A percentile compares a stretch with the other conserved stretches of the same genome.
Conservation (phyloP, 2,113 vertebrate genomes). For the Campylomormyrus numenius region DNA sequence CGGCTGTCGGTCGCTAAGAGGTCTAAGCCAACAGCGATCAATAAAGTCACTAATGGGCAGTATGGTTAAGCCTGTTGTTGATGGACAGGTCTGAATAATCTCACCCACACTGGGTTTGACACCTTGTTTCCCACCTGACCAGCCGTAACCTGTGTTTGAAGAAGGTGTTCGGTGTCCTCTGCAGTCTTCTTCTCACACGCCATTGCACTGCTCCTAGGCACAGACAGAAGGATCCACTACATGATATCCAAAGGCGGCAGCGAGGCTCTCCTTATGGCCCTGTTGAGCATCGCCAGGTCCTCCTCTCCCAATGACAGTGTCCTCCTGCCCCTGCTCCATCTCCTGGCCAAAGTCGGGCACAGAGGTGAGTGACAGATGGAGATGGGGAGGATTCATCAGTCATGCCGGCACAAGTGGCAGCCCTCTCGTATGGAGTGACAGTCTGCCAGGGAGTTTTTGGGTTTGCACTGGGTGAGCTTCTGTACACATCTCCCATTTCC, state of each 20-base stretch:
- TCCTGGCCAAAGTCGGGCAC: slow-evolving; percentile 80
- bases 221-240: slow-evolving; percentile 73
- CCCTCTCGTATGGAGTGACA: too few relatives aligned
- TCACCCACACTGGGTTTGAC: background rate
- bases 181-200: background rate
- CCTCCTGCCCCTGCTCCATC: slow-evolving; percentile 70
- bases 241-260: slow-evolving; percentile 86
- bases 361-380: slow-evolving; percentile 63
- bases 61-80: background rate
- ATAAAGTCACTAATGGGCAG: background rate
- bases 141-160: background rate
- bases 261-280: slow-evolving; percentile 73
- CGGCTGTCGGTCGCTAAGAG: background rate
- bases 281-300: slow-evolving; percentile 48
- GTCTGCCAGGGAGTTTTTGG: background rate
- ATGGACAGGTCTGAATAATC: background rate
- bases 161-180: background rate
- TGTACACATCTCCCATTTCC: background rate
- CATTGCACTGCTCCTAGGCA: slow-evolving; percentile 55
- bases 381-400: background rate
- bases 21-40: background rate
- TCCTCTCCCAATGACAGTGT: slow-evolving; percentile 53
- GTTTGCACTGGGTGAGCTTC: background rate
- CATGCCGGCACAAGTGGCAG: background rate
- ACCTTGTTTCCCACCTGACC: background rate